Evolutionary conservation across 2,888 invertebrate genomes (phyloP), one percentile per base, ranked within the genome.

Genomic region (Euplagia quadripunctaria): DNA sequence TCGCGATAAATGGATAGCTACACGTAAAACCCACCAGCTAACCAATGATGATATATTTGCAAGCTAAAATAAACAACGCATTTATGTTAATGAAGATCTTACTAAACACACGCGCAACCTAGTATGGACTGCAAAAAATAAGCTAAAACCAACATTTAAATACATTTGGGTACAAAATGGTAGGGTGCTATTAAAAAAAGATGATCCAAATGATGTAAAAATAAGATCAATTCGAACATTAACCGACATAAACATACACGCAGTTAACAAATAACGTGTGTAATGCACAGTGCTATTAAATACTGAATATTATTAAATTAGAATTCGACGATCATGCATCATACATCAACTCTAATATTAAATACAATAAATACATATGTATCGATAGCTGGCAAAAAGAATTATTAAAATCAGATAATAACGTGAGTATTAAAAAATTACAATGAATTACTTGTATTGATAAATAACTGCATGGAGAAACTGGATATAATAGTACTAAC

Each of bases 101-200:
- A n/a, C n/a, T n/a, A n/a, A n/a, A n/a, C n/a, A n/a, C n/a, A n/a
- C n/a, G n/a, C n/a, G n/a, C n/a, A n/a, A n/a, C n/a, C n/a, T n/a
- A n/a, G n/a, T 74, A 4, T 70, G 70, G 70, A 66, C 70, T 12
- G 70, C 74, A 4, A 74, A 74, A 49, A 67, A 46, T 11, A 67
- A 74, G 61, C 41, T 74, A 49, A 31, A 74, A 67, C 64, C 67
- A 6, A 51, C 16, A 1, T 73, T 7, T 46, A 73, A 66, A 69
- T 73, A 73, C 16, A 70, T 73, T 20, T 70, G 70, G 70, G 31
- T 73, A 41, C 69, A 70, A 66, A 64, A 43, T 31, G 11, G 12
- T 31, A 63, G 11, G 11, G 61, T 63, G 4, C 11, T 63, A 31
- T 31, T 63, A 63, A 63, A 20, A 31, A 63, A 63, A 7, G 61